phyloP scores from a whole-genome alignment of 2,888 invertebrate species.

The Eristalinus sepulchralis region DNA sequence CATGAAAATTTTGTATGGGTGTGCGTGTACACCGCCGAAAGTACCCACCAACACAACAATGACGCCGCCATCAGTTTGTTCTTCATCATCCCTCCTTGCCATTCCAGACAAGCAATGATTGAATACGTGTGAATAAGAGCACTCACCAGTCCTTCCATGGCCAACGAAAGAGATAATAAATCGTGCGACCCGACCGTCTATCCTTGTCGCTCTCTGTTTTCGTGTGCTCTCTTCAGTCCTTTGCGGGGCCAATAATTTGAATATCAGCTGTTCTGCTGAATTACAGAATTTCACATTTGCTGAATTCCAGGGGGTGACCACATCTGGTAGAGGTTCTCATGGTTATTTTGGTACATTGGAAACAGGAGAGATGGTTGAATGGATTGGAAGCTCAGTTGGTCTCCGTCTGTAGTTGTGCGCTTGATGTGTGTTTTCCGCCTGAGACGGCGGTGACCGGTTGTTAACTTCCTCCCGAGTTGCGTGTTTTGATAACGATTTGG shows the following conservation, averaged over 20 bases:
- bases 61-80: constrained; percentile 32
- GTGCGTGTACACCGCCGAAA: not conserved
- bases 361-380: constrained; percentile 19
- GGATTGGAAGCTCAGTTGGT: constrained; percentile 6
- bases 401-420: constrained; percentile 22
- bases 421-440: constrained; percentile 19
- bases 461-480: constrained; percentile 63
- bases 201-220: constrained; percentile 43
- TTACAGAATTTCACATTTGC: constrained; percentile 58
- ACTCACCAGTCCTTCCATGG: constrained; percentile 67
- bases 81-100: constrained; percentile 40
- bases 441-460: constrained; percentile 61
- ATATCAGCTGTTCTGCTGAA: constrained; percentile 66
- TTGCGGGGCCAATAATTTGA: constrained; percentile 7
- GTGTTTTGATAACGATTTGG: constrained; percentile 69
- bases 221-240: not conserved
- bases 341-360: constrained; percentile 15
- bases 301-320: constrained; percentile 49
- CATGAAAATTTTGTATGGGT: constrained; percentile 27
- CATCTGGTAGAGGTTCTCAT: not conserved
- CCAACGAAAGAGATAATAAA: constrained; percentile 62
- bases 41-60: constrained; percentile 47
- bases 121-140: constrained; percentile 70
- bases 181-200: constrained; percentile 19
- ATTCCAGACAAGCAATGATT: constrained; percentile 64